Base-by-base conservation (phyloP, 2,797 vertebrate species). In the Sphenopsis melanotis region DNA sequence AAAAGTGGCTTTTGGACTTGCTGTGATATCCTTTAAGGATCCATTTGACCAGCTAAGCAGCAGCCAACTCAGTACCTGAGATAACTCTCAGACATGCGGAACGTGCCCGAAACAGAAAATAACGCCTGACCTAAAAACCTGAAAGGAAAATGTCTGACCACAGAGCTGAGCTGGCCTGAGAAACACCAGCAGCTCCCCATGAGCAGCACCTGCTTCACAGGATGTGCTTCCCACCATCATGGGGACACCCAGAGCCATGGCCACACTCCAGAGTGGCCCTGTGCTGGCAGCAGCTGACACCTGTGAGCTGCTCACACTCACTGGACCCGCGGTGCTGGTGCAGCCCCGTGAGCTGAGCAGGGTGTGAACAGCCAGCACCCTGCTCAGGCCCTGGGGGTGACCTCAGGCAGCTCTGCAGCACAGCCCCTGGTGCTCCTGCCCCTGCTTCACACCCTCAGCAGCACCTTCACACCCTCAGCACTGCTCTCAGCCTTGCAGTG, bases 281-380 rank as follows among this genome's bases (percentile, higher is more conserved):
- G 0, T 9, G 63, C 59, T 11, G 41, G n/a, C 2, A 2, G 81
- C 27, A 32, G 16, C 18, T 24, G 13, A 11, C 0, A 6, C 21
- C 56, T 34, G 10, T 0, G 12, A 81, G 49, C 86, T 60, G 26
- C 59, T 77, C 59, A 15, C 42, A 2, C 50, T 6, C 4, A 13
- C n/a, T 15, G 63, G 55, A 34, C 46, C 46, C 3, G 0, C 0
- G 0, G 7, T 10, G 36, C 8, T 2, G 1, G 34, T 9, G 34
- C 42, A 46, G 46, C 19, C 49, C 36, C n/a, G 6, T 0, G 2
- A 0, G 9, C 59, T 10, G 14, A 50, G 56, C 36, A 17, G 6
- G 39, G 39, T 2, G 2, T 3, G 24, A 59, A 12, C 39, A 29
- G 30, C n/a, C 8, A 46, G 50, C 4, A 1, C 30, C n/a, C 52